Base-by-base conservation (phyloP, 1,140 invertebrate species). In the Penaeus vannamei region DNA sequence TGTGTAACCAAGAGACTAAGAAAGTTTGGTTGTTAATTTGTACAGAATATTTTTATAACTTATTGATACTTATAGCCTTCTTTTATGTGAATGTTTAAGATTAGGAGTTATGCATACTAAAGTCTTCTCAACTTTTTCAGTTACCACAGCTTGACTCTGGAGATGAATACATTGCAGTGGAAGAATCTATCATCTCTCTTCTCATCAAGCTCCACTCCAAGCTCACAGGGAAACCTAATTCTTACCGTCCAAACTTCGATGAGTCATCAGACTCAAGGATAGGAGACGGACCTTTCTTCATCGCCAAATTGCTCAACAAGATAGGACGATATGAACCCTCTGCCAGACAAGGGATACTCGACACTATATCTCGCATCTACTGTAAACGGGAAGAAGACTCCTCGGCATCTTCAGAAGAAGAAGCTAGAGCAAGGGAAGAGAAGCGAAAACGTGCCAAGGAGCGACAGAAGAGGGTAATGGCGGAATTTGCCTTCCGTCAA, bases 151-250 rank as follows among this genome's bases (percentile, higher is more conserved):
- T 86, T 79, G 82, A 89, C 36, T 80, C 87, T 46, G 83, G 76
- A 23, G 86, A 86, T 64, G 84, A 86, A 29, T 85, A 87, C 59
- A 90, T 85, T 32, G 76, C 77, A 19, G 81, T 92, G 36, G 97
- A 97, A 91, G 98, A 99, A 93, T 98, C 97, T 88, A 97, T 99
- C 83, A 95, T 99, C 90, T 98, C 97, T 0, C 93, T 99, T 62
- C 93, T 99, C 36, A 94, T 99, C 19, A 98, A 98, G 93, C 94
- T 99, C n/a, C 98, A 99, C 93, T 97, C 97, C 0, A 97, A 98
- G 92, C 93, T 99, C 22, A 96, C 96, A 0, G 97, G 96, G 8
- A 94, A 95, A 62, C 95, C 96, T 12, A 96, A 98, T 92, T 97
- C 96, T 90, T 98, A 95, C 92, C 94, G 94, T 91, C 94, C 94